phyloP scores from a whole-genome alignment of 2,113 vertebrate species.

The Lepus americanus region DNA sequence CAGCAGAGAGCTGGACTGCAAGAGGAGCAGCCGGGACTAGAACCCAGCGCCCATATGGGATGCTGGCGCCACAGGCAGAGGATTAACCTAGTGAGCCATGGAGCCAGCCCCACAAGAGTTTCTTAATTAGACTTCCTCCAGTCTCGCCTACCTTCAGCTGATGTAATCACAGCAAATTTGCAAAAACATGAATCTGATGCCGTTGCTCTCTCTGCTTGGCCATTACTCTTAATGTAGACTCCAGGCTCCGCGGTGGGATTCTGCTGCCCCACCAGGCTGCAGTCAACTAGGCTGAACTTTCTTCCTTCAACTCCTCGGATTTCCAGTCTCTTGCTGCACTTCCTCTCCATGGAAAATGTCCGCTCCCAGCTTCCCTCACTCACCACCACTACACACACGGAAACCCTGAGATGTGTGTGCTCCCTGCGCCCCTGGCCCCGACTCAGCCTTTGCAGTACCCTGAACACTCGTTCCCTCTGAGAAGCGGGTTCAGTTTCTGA shows the following conservation, averaged over 20 bases:
- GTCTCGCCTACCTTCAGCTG: background rate
- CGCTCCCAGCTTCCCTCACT: background rate
- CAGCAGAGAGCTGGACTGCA: no score
- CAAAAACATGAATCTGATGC: background rate
- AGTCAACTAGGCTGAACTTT: background rate
- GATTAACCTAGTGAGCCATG: no score
- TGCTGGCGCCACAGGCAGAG: no score
- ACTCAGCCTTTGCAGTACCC: background rate
- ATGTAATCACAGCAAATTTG: background rate
- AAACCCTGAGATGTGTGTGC: accelerated
- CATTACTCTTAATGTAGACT: background rate
- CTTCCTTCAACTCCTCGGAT: background rate
- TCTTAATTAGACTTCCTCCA: background rate
- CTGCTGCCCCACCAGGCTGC: background rate
- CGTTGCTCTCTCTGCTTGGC: background rate
- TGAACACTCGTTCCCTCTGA: background rate
- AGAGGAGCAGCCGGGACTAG: no score
- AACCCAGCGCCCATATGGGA: no score
- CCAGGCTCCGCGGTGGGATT: background rate
- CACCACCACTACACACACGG: accelerated
- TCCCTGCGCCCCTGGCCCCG: background rate
- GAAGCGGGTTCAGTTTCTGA: background rate
- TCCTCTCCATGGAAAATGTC: background rate
- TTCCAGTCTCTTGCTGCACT: background rate
- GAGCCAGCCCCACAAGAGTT: no score